Percentiles rank a stretch among this genome's conserved stretches.
Conservation (phyloP, 2,888 invertebrate genomes). For the Rhogogaster chlorosoma region DNA sequence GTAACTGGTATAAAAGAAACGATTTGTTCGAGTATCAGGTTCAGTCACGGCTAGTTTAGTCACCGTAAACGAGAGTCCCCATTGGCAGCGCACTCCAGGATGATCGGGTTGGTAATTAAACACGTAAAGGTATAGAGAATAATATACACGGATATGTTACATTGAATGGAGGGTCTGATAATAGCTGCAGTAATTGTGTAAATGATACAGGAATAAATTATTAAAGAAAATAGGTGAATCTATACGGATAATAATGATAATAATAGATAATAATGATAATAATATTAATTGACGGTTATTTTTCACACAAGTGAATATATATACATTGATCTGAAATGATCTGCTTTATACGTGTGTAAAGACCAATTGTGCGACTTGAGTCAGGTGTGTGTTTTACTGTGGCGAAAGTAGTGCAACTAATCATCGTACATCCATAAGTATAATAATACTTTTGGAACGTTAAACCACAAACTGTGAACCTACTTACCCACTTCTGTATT, state of each 20-base stretch:
- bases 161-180: neutral
- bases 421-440: neutral
- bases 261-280: neutral
- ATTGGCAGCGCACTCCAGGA: constrained; percentile 55
- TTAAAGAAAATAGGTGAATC: neutral
- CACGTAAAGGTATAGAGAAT: neutral
- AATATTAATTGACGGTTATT: neutral
- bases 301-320: neutral
- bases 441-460: neutral
- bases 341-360: neutral
- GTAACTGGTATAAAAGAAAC: constrained; percentile 62
- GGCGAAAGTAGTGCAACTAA: neutral
- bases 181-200: neutral
- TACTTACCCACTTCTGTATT: neutral
- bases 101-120: constrained; percentile 65
- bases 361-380: neutral
- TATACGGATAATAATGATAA: neutral
- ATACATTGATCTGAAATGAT: neutral
- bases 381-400: neutral
- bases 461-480: neutral
- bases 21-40: constrained; percentile 63
- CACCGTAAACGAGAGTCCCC: constrained; percentile 14
- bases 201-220: neutral
- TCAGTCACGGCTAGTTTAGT: constrained; percentile 67
- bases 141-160: neutral